Percentiles rank a stretch among this genome's conserved stretches.
These are phyloP conservation scores for Tiphia femorata DNA, from an alignment of 2,888 invertebrate species.

Conservation along the genomic window DNA sequence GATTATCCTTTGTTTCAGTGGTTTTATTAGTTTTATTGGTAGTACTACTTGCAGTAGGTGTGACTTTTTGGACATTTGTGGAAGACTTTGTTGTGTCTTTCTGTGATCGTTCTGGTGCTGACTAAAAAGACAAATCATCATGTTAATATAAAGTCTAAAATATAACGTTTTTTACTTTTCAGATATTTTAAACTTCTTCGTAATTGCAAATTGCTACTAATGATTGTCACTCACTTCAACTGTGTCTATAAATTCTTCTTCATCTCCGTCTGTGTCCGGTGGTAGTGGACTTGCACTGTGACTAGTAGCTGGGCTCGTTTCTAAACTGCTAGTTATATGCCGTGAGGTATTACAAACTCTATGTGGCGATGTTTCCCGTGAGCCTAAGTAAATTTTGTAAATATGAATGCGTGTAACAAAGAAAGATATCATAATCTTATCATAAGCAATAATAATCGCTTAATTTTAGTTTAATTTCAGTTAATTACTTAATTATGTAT, in stretches of 20 bases:
- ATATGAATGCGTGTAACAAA: constrained; percentile 2
- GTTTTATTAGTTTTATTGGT: constrained; percentile 26
- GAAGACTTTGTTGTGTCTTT: constrained; percentile 55
- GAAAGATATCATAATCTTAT: background rate
- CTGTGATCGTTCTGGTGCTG: constrained; percentile 58
- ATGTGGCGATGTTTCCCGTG: constrained; percentile 79
- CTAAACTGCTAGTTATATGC: constrained; percentile 68
- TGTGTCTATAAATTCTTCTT: constrained; percentile 86
- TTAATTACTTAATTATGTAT: background rate
- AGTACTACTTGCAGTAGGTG: constrained; percentile 24
- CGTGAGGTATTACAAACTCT: constrained; percentile 66
- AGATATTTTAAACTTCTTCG: background rate
- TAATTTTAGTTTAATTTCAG: background rate
- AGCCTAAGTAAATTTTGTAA: constrained; percentile 69
- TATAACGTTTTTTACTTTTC: background rate
- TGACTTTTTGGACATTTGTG: constrained; percentile 42
- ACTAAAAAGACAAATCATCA: constrained; percentile 38
- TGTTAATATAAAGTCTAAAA: background rate
- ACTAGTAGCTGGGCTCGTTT: constrained; percentile 67
- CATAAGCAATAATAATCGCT: background rate
- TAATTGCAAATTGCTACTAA: background rate
- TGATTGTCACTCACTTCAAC: constrained; percentile 74
- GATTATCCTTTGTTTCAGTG: constrained; percentile 28
- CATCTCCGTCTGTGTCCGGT: constrained; percentile 75
- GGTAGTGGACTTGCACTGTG: constrained; percentile 69